These are phyloP conservation scores for Megaleporinus macrocephalus DNA, from an alignment of 2,113 vertebrate species.

Conservation along the genomic window DNA sequence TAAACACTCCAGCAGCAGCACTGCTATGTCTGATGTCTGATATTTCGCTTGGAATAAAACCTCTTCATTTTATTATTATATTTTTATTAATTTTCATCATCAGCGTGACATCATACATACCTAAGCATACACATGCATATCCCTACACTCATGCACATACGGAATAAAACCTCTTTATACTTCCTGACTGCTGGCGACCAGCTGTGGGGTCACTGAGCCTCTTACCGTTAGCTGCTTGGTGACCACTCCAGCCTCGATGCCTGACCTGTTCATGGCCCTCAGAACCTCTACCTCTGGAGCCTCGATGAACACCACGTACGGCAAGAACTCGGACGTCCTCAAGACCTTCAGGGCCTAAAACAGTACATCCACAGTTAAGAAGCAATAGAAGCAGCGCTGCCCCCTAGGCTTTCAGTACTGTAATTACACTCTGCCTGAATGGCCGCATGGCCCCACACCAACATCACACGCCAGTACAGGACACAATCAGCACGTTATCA, in stretches of 20 bases:
- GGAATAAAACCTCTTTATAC: too few species aligned
- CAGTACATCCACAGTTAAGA: not conserved
- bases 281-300: conserved; percentile 88
- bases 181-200: too few species aligned
- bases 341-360: conserved; percentile 91
- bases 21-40: too few species aligned
- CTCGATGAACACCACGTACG: conserved; percentile 93
- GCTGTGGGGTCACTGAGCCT: not conserved
- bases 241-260: conserved; percentile 83
- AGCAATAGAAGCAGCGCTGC: not conserved
- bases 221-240: conserved; percentile 87
- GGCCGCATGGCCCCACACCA: not conserved
- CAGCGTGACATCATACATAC: too few species aligned
- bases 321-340: conserved; percentile 93
- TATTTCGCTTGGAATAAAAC: too few species aligned
- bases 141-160: too few species aligned
- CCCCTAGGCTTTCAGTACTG: not conserved
- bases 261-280: conserved; percentile 88
- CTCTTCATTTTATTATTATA: too few species aligned
- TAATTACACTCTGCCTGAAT: not conserved
- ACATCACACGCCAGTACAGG: too few species aligned
- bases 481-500: too few species aligned
- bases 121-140: too few species aligned
- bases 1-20: too few species aligned
- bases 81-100: too few species aligned